Evolutionary conservation across 2,113 vertebrate species (phyloP), one percentile per base, ranked within the genome.

Genomic region (Andinoacara biseriatus): DNA sequence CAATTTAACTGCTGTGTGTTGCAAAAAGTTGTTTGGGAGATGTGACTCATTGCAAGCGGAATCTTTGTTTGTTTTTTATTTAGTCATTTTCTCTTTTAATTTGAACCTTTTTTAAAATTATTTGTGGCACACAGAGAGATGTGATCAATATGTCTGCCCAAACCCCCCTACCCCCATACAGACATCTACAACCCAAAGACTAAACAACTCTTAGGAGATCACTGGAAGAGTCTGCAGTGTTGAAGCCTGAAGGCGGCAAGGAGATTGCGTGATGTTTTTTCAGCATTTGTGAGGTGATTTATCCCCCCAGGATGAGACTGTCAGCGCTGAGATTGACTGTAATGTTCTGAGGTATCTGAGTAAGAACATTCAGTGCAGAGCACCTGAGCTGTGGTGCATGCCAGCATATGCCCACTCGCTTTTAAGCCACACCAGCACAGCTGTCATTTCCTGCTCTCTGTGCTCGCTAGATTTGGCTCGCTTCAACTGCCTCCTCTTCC

Each of bases 181-280:
- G 3, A 40, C 38, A 58, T 14, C 11, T 58, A 22, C 22, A 58
- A 58, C 11, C 6, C 57, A 14, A 9, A 59, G 14, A 17, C 14
- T 40, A 10, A 40, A 40, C 35, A 38, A 10, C 35, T 38, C 35
- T 38, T 38, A 38, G 38, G 38, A 11, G 10, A 40, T 40, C 38
- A 40, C 38, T 40, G 38, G 10, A 22, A 8, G 0, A 0, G 1
- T 9, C 20, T 22, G 61, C 33, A 8, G 61, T 1, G 35, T 22
- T 1, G 11, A 13, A 9, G 61, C 11, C 33, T 40, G 35, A 40
- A 0, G 7, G 4, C 4, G 20, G 22, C 0, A 20, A 40, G 35
- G 35, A 63, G 3, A 22, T 13, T 8, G 11, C 20, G 1, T 8
- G 20, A 40, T 63, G 33, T 63, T 38, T 38, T n/a, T 14, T 22